A percentile compares a stretch with the other conserved stretches of the same genome.
These are phyloP conservation scores for Drosophila imparisetae DNA, from an alignment of 2,888 invertebrate species.

Conservation along the genomic window DNA sequence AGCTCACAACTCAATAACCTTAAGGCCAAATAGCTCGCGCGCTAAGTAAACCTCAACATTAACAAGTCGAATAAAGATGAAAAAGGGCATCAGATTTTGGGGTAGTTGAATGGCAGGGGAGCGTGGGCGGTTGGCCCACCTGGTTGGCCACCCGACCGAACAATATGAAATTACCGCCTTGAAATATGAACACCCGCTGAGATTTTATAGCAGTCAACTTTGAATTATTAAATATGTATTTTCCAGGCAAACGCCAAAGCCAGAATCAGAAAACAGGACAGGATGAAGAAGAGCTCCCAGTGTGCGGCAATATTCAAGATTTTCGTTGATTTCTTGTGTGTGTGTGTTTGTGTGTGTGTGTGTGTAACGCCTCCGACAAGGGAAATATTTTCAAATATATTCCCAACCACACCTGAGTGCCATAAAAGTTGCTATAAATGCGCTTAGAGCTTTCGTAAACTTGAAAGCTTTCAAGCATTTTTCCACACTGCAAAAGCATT, in stretches of 20 bases:
- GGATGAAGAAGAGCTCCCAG: constrained; percentile 17
- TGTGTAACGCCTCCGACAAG: not conserved
- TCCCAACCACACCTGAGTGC: constrained; percentile 24
- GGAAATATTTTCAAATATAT: constrained; percentile 24
- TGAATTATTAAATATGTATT: constrained; percentile 80
- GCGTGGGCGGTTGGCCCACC: constrained; percentile 38
- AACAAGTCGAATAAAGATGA: constrained; percentile 54
- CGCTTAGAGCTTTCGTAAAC: constrained; percentile 39
- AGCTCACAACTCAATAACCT: constrained; percentile 73
- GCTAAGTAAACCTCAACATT: constrained; percentile 78
- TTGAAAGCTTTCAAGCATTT: constrained; percentile 19
- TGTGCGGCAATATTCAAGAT: constrained; percentile 32
- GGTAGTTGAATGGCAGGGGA: not conserved
- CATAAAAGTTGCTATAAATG: constrained; percentile 37
- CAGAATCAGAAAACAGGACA: constrained; percentile 46
- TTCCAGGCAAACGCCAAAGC: constrained; percentile 56
- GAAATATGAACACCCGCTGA: constrained; percentile 74
- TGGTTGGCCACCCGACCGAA: constrained; percentile 51
- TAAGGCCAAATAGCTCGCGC: constrained; percentile 63
- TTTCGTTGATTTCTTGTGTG: constrained; percentile 14
- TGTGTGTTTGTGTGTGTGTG: no score
- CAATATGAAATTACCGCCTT: constrained; percentile 73
- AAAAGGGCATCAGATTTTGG: constrained; percentile 33
- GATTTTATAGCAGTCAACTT: constrained; percentile 78
- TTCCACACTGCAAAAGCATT: not conserved